Evolutionary conservation across 2,888 invertebrate genomes (phyloP).

Genomic region (Rapana venosa): DNA sequence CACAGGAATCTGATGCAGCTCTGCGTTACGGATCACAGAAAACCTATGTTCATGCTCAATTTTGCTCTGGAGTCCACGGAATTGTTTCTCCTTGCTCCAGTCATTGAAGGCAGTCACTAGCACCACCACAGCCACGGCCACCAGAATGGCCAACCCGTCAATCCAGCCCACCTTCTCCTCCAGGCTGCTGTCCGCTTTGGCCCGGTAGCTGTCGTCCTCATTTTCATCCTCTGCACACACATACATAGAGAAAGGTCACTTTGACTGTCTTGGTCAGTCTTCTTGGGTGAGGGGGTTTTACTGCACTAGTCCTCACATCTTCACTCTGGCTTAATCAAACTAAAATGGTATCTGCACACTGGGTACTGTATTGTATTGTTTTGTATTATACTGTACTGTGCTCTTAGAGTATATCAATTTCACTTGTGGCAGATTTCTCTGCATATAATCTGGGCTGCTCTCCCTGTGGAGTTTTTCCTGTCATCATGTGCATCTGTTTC

Average conservation of each 20-base stretch:
- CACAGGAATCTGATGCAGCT: constrained; percentile 95
- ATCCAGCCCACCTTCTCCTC: constrained; percentile 98
- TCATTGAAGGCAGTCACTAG: constrained; percentile 99
- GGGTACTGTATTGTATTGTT: no score
- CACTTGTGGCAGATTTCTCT: no score
- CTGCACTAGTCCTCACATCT: no score
- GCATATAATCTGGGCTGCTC: no score
- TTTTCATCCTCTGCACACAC: constrained; percentile 11
- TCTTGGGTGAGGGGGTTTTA: no score
- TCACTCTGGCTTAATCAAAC: no score
- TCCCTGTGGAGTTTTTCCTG: no score
- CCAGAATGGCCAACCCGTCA: constrained; percentile 98
- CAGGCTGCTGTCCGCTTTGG: constrained; percentile 84
- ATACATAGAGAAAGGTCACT: neutral
- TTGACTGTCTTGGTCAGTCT: no score
- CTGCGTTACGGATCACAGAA: constrained; percentile 94
- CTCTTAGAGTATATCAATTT: no score
- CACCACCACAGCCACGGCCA: constrained; percentile 99
- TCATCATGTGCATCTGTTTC: no score
- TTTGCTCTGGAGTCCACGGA: constrained; percentile 96
- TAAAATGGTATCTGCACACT: no score
- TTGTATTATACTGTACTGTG: no score
- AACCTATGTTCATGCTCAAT: constrained; percentile 99
- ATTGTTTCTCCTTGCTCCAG: constrained; percentile 99
- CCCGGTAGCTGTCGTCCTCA: constrained; percentile 47